Conservation (phyloP, 2,888 invertebrate species). For the Nemoura dubitans region DNA sequence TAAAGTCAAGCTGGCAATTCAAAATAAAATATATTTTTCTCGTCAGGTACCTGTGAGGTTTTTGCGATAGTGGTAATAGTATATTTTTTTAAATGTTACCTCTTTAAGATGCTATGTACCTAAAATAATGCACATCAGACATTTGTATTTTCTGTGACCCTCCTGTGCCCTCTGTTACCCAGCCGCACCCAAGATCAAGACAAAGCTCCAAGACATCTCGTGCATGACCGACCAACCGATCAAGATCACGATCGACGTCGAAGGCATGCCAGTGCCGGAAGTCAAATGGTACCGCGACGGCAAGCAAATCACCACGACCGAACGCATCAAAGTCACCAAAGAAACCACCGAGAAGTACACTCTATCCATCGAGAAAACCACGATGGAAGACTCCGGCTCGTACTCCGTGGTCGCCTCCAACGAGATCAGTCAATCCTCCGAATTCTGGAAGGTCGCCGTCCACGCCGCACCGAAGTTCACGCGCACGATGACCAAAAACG, state of each 20-base stretch:
- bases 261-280: conserved; percentile 83
- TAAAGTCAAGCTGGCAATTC: too few species aligned
- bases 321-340: conserved; percentile 76
- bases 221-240: conserved; percentile 77
- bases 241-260: conserved; percentile 82
- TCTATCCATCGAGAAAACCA: conserved; percentile 75
- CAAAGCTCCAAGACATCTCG: conserved; percentile 78
- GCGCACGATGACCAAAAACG: conserved; percentile 74
- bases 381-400: conserved; percentile 83
- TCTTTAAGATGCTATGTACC: too few species aligned
- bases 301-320: conserved; percentile 75
- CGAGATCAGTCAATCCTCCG: conserved; percentile 88
- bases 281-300: conserved; percentile 91
- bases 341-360: conserved; percentile 71
- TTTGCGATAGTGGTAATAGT: too few species aligned
- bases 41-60: too few species aligned
- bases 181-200: conserved; percentile 86
- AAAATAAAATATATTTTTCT: too few species aligned
- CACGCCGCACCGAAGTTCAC: conserved; percentile 79
- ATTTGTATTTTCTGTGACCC: too few species aligned
- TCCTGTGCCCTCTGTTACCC: conserved; percentile 17
- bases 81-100: too few species aligned
- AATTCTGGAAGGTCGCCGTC: conserved; percentile 88
- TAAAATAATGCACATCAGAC: too few species aligned
- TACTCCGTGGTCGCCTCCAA: conserved; percentile 88